Evolutionary conservation across 2,888 invertebrate species (phyloP).

Genomic region (Xestia xanthographa): DNA sequence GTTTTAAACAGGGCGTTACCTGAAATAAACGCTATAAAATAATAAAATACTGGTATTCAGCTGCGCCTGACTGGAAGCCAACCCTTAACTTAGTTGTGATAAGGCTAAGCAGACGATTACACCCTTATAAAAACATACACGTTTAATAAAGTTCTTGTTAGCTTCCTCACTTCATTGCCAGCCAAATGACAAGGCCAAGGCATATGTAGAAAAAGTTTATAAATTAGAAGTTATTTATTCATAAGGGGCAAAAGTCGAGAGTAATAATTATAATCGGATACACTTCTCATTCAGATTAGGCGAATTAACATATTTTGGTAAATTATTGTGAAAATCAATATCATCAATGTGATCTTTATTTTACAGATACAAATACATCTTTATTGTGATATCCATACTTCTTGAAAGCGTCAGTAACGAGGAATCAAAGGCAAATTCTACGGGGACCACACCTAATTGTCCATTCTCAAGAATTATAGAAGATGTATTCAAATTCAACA

Average conservation of each 20-base stretch:
- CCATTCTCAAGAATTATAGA: conserved; percentile 86
- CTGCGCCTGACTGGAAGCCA: not conserved
- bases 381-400: conserved; percentile 70
- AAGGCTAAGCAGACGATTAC: not conserved
- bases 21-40: too few relatives aligned
- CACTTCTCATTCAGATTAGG: not conserved
- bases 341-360: conserved; percentile 24
- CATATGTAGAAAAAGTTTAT: conserved; percentile 10
- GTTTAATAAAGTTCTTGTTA: not conserved
- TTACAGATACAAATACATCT: conserved; percentile 80
- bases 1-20: too few relatives aligned
- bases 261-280: not conserved
- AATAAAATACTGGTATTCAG: not conserved
- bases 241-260: conserved; percentile 6
- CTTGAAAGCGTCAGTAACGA: conserved; percentile 66
- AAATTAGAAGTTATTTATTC: conserved; percentile 8
- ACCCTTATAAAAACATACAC: not conserved
- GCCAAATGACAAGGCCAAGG: conserved; percentile 23
- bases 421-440: conserved; percentile 56
- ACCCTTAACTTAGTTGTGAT: not conserved
- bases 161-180: conserved; percentile 11
- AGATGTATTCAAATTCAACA: conserved; percentile 85
- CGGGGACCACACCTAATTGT: conserved; percentile 77
- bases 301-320: not conserved
- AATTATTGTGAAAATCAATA: not conserved